phyloP scores from a whole-genome alignment of 2,797 vertebrate species.

The Rhinella marina region DNA sequence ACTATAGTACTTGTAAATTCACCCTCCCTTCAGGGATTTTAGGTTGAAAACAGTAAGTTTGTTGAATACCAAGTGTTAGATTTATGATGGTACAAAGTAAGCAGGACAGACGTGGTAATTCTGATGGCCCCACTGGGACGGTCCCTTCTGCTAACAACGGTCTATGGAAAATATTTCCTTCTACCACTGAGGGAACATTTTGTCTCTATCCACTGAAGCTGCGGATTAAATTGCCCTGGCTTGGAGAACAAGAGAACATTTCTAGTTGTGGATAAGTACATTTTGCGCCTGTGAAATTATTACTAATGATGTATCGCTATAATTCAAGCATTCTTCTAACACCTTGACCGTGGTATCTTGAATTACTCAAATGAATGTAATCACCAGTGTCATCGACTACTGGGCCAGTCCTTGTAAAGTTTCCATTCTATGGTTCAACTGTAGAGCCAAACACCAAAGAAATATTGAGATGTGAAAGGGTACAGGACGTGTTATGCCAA shows the following conservation, averaged over 20 bases:
- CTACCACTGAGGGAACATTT: slow-evolving; percentile 23
- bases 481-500: neutral
- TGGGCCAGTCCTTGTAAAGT: neutral
- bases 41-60: neutral
- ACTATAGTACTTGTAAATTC: neutral
- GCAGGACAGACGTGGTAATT: neutral
- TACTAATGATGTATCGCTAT: neutral
- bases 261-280: slow-evolving; percentile 21
- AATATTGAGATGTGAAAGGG: neutral
- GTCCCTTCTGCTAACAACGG: neutral
- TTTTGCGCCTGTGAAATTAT: slow-evolving; percentile 24
- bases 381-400: neutral
- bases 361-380: neutral
- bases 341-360: slow-evolving; percentile 15
- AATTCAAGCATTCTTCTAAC: neutral
- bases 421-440: neutral
- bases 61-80: neutral
- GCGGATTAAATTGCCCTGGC: slow-evolving; percentile 30
- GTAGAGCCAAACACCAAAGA: neutral
- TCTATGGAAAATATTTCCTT: slow-evolving; percentile 22
- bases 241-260: slow-evolving; percentile 19
- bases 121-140: neutral
- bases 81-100: neutral
- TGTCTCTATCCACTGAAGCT: slow-evolving; percentile 2
- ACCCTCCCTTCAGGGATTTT: neutral